Base-by-base conservation (phyloP, 2,797 vertebrate species). In the Scyliorhinus canicula region DNA sequence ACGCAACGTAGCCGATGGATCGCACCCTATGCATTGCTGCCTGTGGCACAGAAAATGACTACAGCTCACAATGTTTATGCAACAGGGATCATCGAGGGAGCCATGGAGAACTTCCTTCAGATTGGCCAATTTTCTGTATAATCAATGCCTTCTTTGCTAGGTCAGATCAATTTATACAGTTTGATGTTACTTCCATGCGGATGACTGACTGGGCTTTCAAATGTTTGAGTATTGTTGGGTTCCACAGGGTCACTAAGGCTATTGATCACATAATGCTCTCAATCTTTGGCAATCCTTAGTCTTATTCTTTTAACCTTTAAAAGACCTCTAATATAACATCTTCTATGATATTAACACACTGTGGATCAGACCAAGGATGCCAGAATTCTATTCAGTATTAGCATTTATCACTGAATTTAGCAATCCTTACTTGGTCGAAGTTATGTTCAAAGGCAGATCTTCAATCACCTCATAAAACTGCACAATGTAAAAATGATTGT, bases 361-460 rank as follows among this genome's bases (percentile, higher is more conserved):
- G 88, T 63, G 55, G 55, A 91, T 91, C 40, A 55, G 44, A 52
- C 12, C 44, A 69, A 93, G 31, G 63, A 44, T 71, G 31, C 63
- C 63, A 88, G 86, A 31, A 12, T 28, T 93, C 50, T 16, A 50
- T 69, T 93, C 40, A 31, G 28, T 47, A 52, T 50, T 94, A 52
- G 67, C 40, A 71, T 35, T 67, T 24, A n/a, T n/a, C 14, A n/a
- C 14, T 94, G 93, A 93, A 47, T 35, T 26, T 93, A 5, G 40
- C 26, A 47, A 14, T 67, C 35, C 11, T 35, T 57, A n/a, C 24
- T 85, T 40, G 57, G 11, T 65, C 6, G 11, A 26, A 35, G 6
- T 91, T 91, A 63, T 93, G 63, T 69, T 93, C 91, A 90, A n/a
- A 90, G 52, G 9, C 55, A 35, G 52, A 60, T 60, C 52, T 90